phyloP scores from a whole-genome alignment of 2,797 vertebrate species.

The Coregonus sp. region DNA sequence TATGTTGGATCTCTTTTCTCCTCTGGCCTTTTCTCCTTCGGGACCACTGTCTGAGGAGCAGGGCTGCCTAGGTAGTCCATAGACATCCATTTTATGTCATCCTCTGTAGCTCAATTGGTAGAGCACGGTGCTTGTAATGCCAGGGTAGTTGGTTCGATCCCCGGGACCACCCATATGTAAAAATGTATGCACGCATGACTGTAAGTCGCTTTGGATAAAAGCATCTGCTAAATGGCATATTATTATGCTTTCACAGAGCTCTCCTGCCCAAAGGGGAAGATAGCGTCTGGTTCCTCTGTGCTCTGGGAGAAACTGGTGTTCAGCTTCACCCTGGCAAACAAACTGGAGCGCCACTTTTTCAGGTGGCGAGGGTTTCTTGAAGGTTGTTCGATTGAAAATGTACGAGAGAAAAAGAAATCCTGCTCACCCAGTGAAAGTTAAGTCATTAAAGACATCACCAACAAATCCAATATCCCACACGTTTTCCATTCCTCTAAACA shows the following conservation, averaged over 20 bases:
- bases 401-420: neutral
- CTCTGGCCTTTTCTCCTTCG: conserved; percentile 4
- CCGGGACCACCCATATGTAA: too few relatives aligned
- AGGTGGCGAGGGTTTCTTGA: conserved; percentile 27
- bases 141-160: too few relatives aligned
- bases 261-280: conserved; percentile 82
- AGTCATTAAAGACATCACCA: conserved; percentile 10
- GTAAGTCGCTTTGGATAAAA: too few relatives aligned
- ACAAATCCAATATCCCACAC: conserved; percentile 30
- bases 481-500: conserved; percentile 28
- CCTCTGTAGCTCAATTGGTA: too few relatives aligned
- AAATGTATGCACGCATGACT: too few relatives aligned
- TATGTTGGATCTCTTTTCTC: conserved; percentile 50
- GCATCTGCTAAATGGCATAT: too few relatives aligned
- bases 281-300: conserved; percentile 60
- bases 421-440: conserved; percentile 22
- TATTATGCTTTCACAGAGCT: conserved; percentile 75
- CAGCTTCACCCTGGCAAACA: conserved; percentile 80
- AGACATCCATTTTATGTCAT: conserved; percentile 74
- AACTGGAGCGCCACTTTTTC: conserved; percentile 80
- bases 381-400: conserved; percentile 59
- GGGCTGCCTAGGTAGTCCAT: conserved; percentile 76
- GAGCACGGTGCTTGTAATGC: too few relatives aligned
- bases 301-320: conserved; percentile 73
- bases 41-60: conserved; percentile 12